Percentiles rank a stretch among this genome's conserved stretches.
Conservation (phyloP, 1,140 invertebrate species). For the Drosophila ironensis region DNA sequence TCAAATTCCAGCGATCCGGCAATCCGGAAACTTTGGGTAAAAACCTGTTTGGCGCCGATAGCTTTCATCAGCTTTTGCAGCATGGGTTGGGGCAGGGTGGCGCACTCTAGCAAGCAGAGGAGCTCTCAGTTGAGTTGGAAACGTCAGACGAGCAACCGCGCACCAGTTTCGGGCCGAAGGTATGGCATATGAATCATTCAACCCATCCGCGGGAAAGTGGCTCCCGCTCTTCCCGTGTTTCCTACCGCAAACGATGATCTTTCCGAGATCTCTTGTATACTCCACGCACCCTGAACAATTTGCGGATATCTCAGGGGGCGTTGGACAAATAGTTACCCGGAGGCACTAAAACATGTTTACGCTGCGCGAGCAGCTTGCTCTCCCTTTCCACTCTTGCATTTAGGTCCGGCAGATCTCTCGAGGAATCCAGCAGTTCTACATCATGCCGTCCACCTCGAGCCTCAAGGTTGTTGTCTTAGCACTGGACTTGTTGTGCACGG, state of each 20-base stretch:
- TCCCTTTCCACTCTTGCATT: constrained; percentile 1
- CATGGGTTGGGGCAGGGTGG: too few species aligned
- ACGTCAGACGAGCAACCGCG: background rate
- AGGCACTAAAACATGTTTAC: background rate
- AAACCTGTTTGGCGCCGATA: too few species aligned
- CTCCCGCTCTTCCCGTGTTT: too few species aligned
- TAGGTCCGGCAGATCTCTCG: constrained; percentile 3
- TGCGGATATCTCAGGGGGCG: too few species aligned
- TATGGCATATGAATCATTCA: background rate
- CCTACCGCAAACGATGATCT: too few species aligned
- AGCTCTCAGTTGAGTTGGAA: background rate
- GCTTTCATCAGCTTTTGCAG: too few species aligned
- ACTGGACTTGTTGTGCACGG: constrained; percentile 61
- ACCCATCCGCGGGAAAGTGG: background rate
- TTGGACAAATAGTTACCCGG: too few species aligned
- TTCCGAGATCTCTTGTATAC: too few species aligned
- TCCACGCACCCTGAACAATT: too few species aligned
- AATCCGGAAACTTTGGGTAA: too few species aligned
- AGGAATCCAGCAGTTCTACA: constrained; percentile 8
- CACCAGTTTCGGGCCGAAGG: background rate
- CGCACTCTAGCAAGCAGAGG: too few species aligned
- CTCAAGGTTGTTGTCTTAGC: constrained; percentile 59
- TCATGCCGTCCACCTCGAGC: constrained; percentile 64
- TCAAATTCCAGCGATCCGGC: too few species aligned
- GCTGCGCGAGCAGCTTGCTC: constrained; percentile 4